These are phyloP conservation scores for Ceyx melanurus DNA, from an alignment of 2,113 vertebrate species.

Conservation along the genomic window DNA sequence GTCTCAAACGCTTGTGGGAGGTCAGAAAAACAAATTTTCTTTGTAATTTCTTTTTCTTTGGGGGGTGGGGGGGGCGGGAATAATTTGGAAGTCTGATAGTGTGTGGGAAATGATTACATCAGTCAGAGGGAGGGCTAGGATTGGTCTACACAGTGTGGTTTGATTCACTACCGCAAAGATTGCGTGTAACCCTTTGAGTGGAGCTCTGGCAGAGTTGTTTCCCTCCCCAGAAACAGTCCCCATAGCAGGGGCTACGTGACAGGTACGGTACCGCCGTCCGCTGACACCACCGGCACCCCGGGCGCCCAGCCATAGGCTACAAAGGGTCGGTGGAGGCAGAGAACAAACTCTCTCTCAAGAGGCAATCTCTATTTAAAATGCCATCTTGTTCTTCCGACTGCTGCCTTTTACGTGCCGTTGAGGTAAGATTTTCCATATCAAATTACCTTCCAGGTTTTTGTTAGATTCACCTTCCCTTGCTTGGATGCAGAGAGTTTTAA, in stretches of 20 bases:
- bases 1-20: not conserved
- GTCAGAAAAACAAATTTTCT: slow-evolving; percentile 6
- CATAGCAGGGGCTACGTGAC: slow-evolving; percentile 68
- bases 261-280: slow-evolving; percentile 68
- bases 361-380: slow-evolving; percentile 81
- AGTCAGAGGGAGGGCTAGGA: slow-evolving; percentile 72
- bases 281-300: slow-evolving; percentile 47
- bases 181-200: slow-evolving; percentile 79
- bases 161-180: slow-evolving; percentile 80
- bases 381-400: slow-evolving; percentile 90
- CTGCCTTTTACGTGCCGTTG: slow-evolving; percentile 86
- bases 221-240: slow-evolving; percentile 73
- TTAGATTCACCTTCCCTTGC: not conserved
- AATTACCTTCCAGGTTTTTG: not conserved
- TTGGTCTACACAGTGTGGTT: slow-evolving; percentile 76
- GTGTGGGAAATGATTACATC: slow-evolving; percentile 81
- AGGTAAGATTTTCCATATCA: slow-evolving; percentile 80
- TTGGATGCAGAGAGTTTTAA: not conserved
- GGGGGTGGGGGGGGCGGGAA: not conserved
- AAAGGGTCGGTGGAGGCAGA: slow-evolving; percentile 37
- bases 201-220: slow-evolving; percentile 71
- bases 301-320: slow-evolving; percentile 36
- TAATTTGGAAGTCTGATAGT: slow-evolving; percentile 71
- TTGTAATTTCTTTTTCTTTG: slow-evolving; percentile 17
- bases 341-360: slow-evolving; percentile 42